A percentile compares a stretch with the other conserved stretches of the same genome.
Evolutionary conservation across 64 coral and sea anemone genomes (phyloP).

Genomic region (Pocillopora damicornis): DNA sequence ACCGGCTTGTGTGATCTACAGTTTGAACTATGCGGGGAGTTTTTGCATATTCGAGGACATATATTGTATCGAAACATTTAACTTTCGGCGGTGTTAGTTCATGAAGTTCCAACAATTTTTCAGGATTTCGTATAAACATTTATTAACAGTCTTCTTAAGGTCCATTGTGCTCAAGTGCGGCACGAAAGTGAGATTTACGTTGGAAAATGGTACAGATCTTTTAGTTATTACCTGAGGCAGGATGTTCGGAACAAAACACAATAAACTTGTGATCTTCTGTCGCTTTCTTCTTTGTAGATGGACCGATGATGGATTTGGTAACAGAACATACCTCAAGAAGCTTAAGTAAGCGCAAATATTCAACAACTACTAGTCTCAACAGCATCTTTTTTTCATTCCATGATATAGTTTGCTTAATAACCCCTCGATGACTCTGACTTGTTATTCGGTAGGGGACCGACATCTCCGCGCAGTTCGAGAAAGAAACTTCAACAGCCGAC

Average conservation of each 20-base stretch:
- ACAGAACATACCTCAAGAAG: conserved; percentile 90
- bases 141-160: too few species aligned
- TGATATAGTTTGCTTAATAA: too few species aligned
- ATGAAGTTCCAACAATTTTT: not conserved
- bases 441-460: conserved; percentile 34
- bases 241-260: not conserved
- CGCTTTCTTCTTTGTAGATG: conserved; percentile 41
- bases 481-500: conserved; percentile 47
- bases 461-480: conserved; percentile 49
- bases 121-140: not conserved
- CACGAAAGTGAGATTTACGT: not conserved
- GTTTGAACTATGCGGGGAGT: too few species aligned
- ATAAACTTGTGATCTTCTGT: not conserved
- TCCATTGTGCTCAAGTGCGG: not conserved
- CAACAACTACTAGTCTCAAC: not conserved
- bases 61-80: too few species aligned
- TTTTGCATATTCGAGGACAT: too few species aligned
- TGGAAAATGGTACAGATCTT: not conserved
- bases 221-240: not conserved
- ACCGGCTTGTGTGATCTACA: too few species aligned
- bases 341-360: conserved; percentile 58
- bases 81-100: too few species aligned
- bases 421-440: not conserved
- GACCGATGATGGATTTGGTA: conserved; percentile 98
- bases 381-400: not conserved